Base-by-base conservation (phyloP, 2,888 invertebrate genomes). In the Netelia virgata region DNA sequence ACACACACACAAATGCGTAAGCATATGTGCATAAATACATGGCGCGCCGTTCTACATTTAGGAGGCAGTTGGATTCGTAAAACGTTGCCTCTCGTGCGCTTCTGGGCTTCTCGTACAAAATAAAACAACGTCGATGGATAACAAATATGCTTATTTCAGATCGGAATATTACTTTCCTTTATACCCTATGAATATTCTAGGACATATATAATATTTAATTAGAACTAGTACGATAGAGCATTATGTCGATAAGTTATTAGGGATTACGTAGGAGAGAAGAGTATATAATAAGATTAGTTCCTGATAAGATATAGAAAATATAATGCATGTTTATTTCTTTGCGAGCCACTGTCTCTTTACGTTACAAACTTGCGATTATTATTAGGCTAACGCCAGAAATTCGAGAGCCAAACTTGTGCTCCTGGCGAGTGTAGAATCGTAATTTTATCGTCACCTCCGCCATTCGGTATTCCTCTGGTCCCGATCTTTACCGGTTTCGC, bases 391-490 rank as follows among this genome's bases (percentile, higher is more conserved):
- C 88, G 89, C 89, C 88, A 90, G 55, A 90, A 90, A 41, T 87
- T 90, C 43, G 90, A 88, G 59, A 88, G 86, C 89, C 90, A 90
- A 72, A 90, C 88, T 90, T 86, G 47, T 41, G 87, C 87, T 82
- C 80, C 80, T 3, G 91, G 87, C 20, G 89, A 88, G 50, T 87
- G 87, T 72, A 89, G 79, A 50, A 90, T 86, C 43, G 87, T 87
- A 72, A 90, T 80, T 59, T 90, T 90, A 64, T 91, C 89, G 53
- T 91, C 91, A 8, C 91, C 91, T 20, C 89, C 89, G 10, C 90
- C 91, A 43, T 83, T 89, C 78, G 88, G 86, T 50, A 87, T 73
- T 59, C 23, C 83, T 28, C 66, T 66, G 14, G 63, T 77, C 8
- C 11, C 20, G 2, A 66, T 50, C 11, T 76, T 72, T 18, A 66